Evolutionary conservation across 2,888 invertebrate genomes (phyloP), one percentile per base, ranked within the genome.

Genomic region (Helleia helle): DNA sequence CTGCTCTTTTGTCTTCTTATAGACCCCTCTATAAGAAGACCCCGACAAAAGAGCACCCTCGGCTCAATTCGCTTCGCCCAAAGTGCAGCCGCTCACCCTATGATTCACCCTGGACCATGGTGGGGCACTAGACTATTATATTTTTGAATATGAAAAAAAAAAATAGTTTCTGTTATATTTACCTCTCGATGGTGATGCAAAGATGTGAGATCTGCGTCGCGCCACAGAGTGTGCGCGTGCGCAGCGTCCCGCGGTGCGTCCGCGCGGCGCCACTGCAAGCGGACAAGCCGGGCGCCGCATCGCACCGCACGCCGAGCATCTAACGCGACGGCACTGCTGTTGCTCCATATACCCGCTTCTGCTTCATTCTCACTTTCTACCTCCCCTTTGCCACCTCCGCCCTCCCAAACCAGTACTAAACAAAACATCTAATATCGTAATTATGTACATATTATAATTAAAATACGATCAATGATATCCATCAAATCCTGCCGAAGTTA

Each of bases 271-370:
- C 85, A 86, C 53, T 86, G 85, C 41, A 85, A 55, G 2, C 84
- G 55, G 26, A 86, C 74, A 0, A 84, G 72, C 2, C 83, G 55
- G 5, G 85, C 80, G 0, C 81, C 80, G 41, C 86, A 86, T 0
- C 75, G 71, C 25, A 83, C 71, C 0, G 84, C 84, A 3, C 83
- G 58, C 1, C 86, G 56, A 1, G 84, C 81, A 52, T 86, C 86
- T 11, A 86, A 39, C 0, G 83, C 83, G 4, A 86, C 48, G 1
- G 81, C 68, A 11, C 75, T 80, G 52, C 83, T 83, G 56, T 86
- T 86, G 46, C 84, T 84, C 86, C 85, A 86, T 6, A 84, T 66
- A 0, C 84, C 84, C 1, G 76, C 67, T 49, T 85, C 83, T 0
- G 80, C 74, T 0, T 68, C 66, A 42, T 77, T 74, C 7, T 76